Percentiles rank a stretch among this genome's conserved stretches.
These are phyloP conservation scores for Dryobates pubescens DNA, from an alignment of 2,797 vertebrate species.

Conservation along the genomic window DNA sequence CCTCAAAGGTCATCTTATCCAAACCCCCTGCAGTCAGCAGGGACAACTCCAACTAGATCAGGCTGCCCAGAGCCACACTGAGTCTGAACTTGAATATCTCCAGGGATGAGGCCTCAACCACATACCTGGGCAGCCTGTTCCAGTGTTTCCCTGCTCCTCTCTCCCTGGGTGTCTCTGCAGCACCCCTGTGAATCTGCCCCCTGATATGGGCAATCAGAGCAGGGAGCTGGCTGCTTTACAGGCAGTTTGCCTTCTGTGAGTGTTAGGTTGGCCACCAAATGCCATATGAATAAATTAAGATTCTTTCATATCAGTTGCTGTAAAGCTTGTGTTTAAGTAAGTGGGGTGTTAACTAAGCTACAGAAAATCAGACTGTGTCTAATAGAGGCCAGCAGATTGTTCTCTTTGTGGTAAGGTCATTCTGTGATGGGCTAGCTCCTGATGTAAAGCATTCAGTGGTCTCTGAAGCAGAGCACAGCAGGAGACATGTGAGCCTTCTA, in stretches of 20 bases:
- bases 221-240: accelerated
- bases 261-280: too few relatives aligned
- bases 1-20: too few relatives aligned
- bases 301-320: neutral
- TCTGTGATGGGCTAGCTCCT: accelerated
- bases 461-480: neutral
- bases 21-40: too few relatives aligned
- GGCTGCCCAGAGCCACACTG: too few relatives aligned
- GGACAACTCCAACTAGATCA: too few relatives aligned
- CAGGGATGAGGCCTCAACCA: too few relatives aligned
- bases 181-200: neutral
- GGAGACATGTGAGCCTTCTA: neutral
- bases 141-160: neutral
- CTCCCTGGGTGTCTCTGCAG: neutral
- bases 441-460: neutral
- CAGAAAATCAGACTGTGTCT: neutral
- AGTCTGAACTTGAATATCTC: too few relatives aligned
- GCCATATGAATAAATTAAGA: neutral
- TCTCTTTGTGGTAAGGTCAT: neutral
- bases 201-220: neutral
- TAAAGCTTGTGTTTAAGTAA: neutral
- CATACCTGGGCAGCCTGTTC: too few relatives aligned
- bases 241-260: neutral
- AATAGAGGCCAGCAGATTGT: accelerated
- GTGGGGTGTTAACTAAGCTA: neutral